Percentiles rank a stretch among this genome's conserved stretches.
Conservation (phyloP, 64 coral and sea anemone genomes). For the Stichodactyla mertensii region DNA sequence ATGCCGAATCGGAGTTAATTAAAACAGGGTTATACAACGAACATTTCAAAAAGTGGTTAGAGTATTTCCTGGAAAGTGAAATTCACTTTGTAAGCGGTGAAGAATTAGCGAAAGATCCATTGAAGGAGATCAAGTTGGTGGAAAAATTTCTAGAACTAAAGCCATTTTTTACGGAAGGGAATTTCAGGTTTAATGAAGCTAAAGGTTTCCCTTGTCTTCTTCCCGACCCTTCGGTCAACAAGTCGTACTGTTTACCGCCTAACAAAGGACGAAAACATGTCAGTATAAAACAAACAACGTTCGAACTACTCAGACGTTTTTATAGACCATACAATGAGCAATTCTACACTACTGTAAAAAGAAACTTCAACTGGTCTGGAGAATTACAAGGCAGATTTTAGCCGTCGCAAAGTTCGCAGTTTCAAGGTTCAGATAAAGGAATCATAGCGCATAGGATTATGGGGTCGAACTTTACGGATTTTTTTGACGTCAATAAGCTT, state of each 20-base stretch:
- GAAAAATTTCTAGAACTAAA: constrained; percentile 68
- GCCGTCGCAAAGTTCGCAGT: too few species aligned
- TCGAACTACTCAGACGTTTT: constrained; percentile 46
- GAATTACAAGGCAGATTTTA: background rate
- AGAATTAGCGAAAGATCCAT: constrained; percentile 53
- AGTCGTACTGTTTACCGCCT: constrained; percentile 46
- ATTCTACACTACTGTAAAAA: constrained; percentile 49
- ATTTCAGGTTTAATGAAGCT: constrained; percentile 65
- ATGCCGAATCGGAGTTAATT: constrained; percentile 37
- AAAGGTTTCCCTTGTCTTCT: constrained; percentile 81
- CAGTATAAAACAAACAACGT: constrained; percentile 13
- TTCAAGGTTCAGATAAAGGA: too few species aligned
- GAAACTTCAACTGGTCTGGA: constrained; percentile 59
- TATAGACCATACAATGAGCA: constrained; percentile 78
- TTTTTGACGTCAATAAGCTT: too few species aligned
- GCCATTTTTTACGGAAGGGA: constrained; percentile 42
- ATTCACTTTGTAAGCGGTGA: constrained; percentile 85
- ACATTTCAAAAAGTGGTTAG: constrained; percentile 68
- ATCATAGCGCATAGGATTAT: too few species aligned
- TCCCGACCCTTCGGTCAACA: constrained; percentile 8
- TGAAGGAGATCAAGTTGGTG: constrained; percentile 56
- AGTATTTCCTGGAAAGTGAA: constrained; percentile 64
- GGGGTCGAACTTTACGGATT: too few species aligned
- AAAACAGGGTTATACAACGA: constrained; percentile 61
- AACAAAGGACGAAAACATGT: constrained; percentile 72